Evolutionary conservation across 53 echinoderm and acorn worm species (phyloP).

Genomic region (Temnopleurus reevesii): DNA sequence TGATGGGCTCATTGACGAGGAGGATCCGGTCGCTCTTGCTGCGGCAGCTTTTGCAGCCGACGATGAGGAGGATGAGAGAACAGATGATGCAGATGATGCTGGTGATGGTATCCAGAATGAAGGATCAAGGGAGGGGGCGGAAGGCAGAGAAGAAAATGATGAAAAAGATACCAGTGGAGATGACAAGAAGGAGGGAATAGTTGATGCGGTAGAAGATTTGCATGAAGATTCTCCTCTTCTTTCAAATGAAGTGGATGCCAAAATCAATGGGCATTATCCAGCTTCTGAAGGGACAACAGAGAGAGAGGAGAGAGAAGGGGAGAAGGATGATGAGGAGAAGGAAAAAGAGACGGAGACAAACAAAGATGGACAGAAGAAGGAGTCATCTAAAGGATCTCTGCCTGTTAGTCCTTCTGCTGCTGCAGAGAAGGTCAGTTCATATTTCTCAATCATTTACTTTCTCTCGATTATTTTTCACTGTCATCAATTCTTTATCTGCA

Average conservation of each 20-base stretch:
- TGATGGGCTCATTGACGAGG: neutral
- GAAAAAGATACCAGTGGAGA: neutral
- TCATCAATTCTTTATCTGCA: no score
- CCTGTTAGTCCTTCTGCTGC: constrained; percentile 57
- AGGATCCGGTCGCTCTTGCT: constrained; percentile 30
- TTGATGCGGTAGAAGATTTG: neutral
- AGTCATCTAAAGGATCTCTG: neutral
- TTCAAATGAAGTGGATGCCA: neutral
- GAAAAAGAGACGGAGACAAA: neutral
- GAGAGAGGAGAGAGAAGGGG: neutral
- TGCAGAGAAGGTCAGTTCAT: constrained; percentile 59
- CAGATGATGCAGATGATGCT: neutral
- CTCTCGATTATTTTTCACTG: no score
- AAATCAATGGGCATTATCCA: neutral
- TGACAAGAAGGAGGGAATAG: neutral
- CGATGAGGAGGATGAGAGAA: constrained; percentile 26
- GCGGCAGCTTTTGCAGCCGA: constrained; percentile 47
- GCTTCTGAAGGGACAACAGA: neutral
- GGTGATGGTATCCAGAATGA: constrained; percentile 45
- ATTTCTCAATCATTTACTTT: neutral
- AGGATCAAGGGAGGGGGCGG: neutral
- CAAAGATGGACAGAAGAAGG: neutral
- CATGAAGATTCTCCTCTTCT: neutral
- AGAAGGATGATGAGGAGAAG: neutral
- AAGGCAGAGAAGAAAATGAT: neutral